phyloP scores from a whole-genome alignment of 2,797 vertebrate species.

The Scomberomorus guttatus region DNA sequence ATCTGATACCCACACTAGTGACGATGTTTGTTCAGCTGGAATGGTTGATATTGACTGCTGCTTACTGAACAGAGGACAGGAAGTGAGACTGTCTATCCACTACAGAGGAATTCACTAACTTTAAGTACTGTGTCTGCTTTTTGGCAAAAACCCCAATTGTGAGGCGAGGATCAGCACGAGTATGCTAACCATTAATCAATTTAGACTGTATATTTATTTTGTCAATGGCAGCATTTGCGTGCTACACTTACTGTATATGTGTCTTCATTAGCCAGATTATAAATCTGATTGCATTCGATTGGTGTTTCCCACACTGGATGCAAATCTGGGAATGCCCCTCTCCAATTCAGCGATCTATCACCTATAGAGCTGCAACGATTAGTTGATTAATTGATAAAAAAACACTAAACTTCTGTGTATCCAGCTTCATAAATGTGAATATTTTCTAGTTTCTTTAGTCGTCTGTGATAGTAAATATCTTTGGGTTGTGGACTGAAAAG shows the following conservation, averaged over 20 bases:
- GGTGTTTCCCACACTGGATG: background rate
- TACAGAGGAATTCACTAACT: conserved; percentile 5
- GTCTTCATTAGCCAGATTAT: no score
- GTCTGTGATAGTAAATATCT: no score
- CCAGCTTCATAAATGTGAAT: no score
- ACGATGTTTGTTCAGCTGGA: conserved; percentile 48
- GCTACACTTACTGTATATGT: background rate
- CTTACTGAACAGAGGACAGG: conserved; percentile 21
- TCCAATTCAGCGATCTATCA: background rate
- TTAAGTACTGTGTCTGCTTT: background rate
- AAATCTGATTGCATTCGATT: no score
- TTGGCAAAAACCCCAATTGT: background rate
- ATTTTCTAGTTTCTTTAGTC: no score
- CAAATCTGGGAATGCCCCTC: background rate
- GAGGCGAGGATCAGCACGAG: background rate
- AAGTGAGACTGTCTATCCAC: background rate
- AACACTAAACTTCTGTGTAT: no score
- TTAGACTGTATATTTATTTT: no score
- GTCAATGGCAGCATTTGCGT: no score
- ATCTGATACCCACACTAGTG: conserved; percentile 38
- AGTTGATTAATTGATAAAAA: no score
- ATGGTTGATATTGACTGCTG: conserved; percentile 34
- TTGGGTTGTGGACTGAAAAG: no score
- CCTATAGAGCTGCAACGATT: background rate
- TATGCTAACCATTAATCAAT: background rate